Evolutionary conservation across 2,888 invertebrate genomes (phyloP), one percentile per base, ranked within the genome.

Genomic region (Apeira syringaria): DNA sequence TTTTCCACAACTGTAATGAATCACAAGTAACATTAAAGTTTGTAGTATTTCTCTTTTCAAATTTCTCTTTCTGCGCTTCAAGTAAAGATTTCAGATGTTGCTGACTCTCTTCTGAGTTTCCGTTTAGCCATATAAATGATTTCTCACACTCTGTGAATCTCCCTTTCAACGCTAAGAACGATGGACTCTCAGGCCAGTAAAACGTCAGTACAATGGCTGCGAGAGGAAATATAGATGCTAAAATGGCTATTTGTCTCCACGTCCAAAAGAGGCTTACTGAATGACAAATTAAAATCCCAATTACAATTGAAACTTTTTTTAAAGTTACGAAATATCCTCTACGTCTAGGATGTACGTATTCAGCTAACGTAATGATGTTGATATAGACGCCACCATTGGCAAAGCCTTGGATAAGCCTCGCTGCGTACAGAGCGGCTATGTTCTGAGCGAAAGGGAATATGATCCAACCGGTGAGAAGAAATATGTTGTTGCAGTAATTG

Each of bases 111-210:
- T 17, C 13, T 1, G 59, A 49, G 11, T 53, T 40, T 12, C 73
- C 77, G 15, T 66, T 34, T 0, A 76, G 42, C 64, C 68, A 78
- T 2, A 36, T 34, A 33, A 64, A 70, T 0, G 73, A 56, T 28
- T 56, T 49, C 11, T 61, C 49, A 34, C 71, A 74, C 7, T 74
- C 72, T 1, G 52, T 51, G 43, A 61, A 72, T 13, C 56, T 58
- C 2, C 73, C 74, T 42, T 60, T 71, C 44, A 68, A 47, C 0
- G 73, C 78, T 6, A 68, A 53, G 38, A 50, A 67, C 0, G 67
- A 59, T 1, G 76, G 78, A 20, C 75, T 78, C 37, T 78, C 78
- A 0, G 65, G 64, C 68, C 74, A 77, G n/a, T 64, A 58, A 0
- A 56, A 37, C 0, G 68, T 62, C 8, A 68, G 4, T 0, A 69